phyloP scores from a whole-genome alignment of 2,113 vertebrate genomes.

The Oxyruncus cristatus region DNA sequence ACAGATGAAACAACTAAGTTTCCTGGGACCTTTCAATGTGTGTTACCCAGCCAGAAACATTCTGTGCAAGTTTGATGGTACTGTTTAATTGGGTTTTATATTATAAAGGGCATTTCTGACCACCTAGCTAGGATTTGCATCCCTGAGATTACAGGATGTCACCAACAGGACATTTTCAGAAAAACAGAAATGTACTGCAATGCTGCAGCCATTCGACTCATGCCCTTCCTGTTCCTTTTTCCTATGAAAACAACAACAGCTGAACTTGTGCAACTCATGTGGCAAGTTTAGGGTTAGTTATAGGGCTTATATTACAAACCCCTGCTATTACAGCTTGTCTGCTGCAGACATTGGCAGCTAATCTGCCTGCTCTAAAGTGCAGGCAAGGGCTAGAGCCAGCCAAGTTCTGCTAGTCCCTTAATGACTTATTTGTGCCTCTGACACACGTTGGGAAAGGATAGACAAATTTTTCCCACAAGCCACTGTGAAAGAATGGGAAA shows the following conservation, averaged over 20 bases:
- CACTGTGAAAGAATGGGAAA: neutral
- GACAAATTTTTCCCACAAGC: neutral
- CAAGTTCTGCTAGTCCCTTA: neutral
- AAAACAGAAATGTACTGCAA: conserved; percentile 24
- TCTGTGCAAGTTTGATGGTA: neutral
- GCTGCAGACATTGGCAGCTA: neutral
- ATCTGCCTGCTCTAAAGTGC: neutral
- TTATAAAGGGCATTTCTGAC: neutral
- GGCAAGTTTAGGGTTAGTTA: neutral
- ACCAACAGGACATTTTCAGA: neutral
- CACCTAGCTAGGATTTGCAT: neutral
- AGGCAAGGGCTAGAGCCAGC: neutral
- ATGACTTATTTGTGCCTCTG: neutral
- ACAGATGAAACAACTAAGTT: neutral
- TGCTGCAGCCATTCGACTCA: neutral
- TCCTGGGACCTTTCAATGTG: neutral
- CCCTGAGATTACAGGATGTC: neutral
- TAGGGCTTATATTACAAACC: neutral
- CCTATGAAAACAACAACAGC: neutral
- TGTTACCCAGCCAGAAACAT: neutral
- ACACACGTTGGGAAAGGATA: neutral
- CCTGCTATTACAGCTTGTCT: neutral
- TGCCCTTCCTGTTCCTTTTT: neutral
- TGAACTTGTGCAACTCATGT: neutral
- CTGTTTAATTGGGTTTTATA: neutral